These are phyloP conservation scores for Ptychochromis oligacanthus DNA, from an alignment of 2,113 vertebrate genomes.

Conservation along the genomic window DNA sequence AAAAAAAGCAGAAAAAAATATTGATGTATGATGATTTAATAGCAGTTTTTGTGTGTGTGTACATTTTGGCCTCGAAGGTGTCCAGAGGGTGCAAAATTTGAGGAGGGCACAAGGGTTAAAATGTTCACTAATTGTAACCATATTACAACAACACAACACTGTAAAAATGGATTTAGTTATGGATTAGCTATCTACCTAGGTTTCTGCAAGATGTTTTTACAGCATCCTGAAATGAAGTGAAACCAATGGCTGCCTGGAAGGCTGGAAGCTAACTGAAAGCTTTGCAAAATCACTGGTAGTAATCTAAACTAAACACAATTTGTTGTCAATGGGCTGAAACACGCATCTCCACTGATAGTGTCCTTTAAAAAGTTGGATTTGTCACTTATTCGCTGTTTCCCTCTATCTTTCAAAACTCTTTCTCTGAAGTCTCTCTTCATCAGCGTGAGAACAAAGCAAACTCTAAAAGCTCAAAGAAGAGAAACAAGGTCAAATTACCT, in stretches of 20 bases:
- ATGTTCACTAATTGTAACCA: not conserved
- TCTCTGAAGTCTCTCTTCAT: constrained; percentile 34
- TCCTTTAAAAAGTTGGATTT: not conserved
- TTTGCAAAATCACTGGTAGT: not conserved
- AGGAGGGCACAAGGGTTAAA: no score
- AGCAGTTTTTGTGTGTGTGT: no score
- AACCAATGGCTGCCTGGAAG: constrained; percentile 14
- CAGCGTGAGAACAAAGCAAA: constrained; percentile 39
- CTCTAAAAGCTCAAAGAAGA: constrained; percentile 15
- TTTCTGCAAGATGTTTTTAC: constrained; percentile 16
- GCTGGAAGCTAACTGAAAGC: not conserved
- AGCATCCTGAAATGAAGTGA: constrained; percentile 26
- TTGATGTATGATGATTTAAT: no score
- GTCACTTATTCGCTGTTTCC: constrained; percentile 2
- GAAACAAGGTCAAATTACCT: constrained; percentile 54
- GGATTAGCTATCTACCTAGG: not conserved
- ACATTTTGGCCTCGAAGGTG: no score
- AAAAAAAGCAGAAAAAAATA: no score
- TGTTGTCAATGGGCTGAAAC: constrained; percentile 50
- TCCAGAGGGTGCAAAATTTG: no score
- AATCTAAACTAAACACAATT: constrained; percentile 19
- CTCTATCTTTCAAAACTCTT: constrained; percentile 22
- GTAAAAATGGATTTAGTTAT: not conserved
- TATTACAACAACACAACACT: not conserved
- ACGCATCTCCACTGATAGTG: not conserved